These are phyloP conservation scores for Eupithecia insigniata DNA, from an alignment of 2,888 invertebrate species.

Conservation along the genomic window DNA sequence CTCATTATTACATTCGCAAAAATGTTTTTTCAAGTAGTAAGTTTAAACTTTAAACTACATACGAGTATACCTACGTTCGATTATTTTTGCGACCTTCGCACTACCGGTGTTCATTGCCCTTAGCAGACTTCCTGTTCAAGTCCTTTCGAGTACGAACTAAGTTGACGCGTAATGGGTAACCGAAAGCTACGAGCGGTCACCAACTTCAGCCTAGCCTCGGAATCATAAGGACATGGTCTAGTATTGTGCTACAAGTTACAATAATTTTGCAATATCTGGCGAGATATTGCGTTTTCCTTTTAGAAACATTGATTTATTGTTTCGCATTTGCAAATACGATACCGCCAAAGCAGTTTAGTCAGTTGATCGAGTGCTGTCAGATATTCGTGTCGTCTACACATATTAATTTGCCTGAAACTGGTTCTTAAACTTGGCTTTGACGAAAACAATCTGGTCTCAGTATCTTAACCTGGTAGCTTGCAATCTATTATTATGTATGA, in stretches of 20 bases:
- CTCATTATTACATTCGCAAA: slow-evolving; percentile 29
- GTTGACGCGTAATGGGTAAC: slow-evolving; percentile 53
- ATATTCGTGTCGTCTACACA: slow-evolving; percentile 20
- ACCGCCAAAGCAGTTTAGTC: slow-evolving; percentile 5
- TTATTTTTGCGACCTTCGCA: slow-evolving; percentile 66
- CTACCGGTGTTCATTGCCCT: slow-evolving; percentile 69
- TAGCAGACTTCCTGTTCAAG: slow-evolving; percentile 64
- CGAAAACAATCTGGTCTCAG: slow-evolving; percentile 35
- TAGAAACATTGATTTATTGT: slow-evolving; percentile 14
- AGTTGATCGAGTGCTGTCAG: slow-evolving; percentile 10
- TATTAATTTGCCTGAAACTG: slow-evolving; percentile 26
- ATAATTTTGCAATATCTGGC: slow-evolving; percentile 20
- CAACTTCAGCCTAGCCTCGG: slow-evolving; percentile 36
- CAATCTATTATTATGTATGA: slow-evolving; percentile 47
- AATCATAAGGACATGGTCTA: slow-evolving; percentile 32
- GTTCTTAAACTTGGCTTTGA: slow-evolving; percentile 26
- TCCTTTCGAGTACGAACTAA: slow-evolving; percentile 57
- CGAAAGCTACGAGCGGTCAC: slow-evolving; percentile 40
- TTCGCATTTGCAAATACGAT: slow-evolving; percentile 4
- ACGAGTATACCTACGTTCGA: slow-evolving; percentile 26
- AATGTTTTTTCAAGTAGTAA: slow-evolving; percentile 30
- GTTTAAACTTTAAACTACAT: background rate
- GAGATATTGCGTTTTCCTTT: slow-evolving; percentile 10
- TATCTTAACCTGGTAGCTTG: slow-evolving; percentile 40
- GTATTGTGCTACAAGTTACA: slow-evolving; percentile 31